Evolutionary conservation across 2,113 vertebrate species (phyloP).

Genomic region (Xiphophorus couchianus): DNA sequence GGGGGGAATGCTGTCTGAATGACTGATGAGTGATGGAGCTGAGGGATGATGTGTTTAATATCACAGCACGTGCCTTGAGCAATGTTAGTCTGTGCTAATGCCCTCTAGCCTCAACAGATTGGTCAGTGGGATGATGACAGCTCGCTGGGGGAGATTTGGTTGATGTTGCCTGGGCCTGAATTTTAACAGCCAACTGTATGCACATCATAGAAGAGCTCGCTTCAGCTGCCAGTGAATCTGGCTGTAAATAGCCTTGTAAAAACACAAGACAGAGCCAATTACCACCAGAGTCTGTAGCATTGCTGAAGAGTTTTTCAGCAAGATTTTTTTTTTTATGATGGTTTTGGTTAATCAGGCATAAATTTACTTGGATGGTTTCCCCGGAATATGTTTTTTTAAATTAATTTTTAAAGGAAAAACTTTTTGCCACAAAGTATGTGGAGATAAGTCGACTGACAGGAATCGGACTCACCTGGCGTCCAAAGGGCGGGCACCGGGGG

Average conservation of each 20-base stretch:
- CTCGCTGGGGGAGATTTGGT: constrained; percentile 64
- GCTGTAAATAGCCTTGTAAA: constrained; percentile 51
- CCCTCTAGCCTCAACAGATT: constrained; percentile 76
- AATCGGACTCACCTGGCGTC: constrained; percentile 86
- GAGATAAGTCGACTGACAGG: not conserved
- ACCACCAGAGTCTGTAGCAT: constrained; percentile 30
- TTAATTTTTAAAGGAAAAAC: not conserved
- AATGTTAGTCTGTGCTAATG: constrained; percentile 71
- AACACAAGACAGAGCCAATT: constrained; percentile 56
- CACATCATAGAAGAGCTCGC: constrained; percentile 53
- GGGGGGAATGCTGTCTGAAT: constrained; percentile 62
- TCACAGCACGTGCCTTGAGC: constrained; percentile 71
- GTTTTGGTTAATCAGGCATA: not conserved
- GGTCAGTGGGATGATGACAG: constrained; percentile 75
- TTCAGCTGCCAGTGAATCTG: constrained; percentile 45
- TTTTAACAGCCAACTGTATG: constrained; percentile 51
- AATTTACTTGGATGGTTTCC: not conserved
- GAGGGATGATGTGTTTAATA: constrained; percentile 80
- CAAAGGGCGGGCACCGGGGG: constrained; percentile 91
- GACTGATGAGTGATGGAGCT: constrained; percentile 74
- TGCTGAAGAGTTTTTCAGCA: not conserved
- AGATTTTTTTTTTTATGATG: constrained; percentile 8
- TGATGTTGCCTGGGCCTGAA: constrained; percentile 62
- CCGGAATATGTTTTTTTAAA: not conserved
- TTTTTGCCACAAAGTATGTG: not conserved